Percentiles rank a stretch among this genome's conserved stretches.
Conservation (phyloP, 37 sponge, comb jelly and placozoan species). For the Beroe ovata region DNA sequence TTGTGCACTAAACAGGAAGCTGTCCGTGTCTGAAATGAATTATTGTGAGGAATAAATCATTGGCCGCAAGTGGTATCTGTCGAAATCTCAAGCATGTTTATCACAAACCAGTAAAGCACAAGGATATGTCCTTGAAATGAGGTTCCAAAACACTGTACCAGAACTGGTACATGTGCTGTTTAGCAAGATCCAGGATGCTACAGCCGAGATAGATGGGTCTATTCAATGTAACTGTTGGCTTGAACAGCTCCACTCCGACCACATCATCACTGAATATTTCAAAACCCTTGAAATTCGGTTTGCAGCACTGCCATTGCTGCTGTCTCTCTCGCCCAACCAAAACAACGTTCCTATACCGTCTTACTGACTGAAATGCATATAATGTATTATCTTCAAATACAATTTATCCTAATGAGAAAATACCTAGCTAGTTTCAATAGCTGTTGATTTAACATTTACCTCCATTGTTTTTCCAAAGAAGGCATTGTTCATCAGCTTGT, state of each 20-base stretch:
- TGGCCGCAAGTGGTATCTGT: no score
- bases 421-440: no score
- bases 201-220: background rate
- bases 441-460: no score
- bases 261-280: background rate
- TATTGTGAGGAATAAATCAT: background rate
- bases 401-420: no score
- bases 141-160: background rate
- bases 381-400: no score
- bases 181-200: background rate
- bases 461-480: background rate
- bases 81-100: no score
- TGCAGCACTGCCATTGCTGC: background rate
- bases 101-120: background rate
- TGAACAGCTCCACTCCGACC: background rate
- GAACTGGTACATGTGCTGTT: background rate
- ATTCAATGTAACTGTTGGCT: background rate
- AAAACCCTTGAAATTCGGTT: background rate
- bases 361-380: background rate
- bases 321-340: background rate
- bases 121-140: background rate
- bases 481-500: background rate
- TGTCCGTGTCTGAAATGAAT: background rate
- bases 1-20: background rate
- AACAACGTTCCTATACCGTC: background rate